phyloP scores from a whole-genome alignment of 2,113 vertebrate species.

The Scomber scombrus region DNA sequence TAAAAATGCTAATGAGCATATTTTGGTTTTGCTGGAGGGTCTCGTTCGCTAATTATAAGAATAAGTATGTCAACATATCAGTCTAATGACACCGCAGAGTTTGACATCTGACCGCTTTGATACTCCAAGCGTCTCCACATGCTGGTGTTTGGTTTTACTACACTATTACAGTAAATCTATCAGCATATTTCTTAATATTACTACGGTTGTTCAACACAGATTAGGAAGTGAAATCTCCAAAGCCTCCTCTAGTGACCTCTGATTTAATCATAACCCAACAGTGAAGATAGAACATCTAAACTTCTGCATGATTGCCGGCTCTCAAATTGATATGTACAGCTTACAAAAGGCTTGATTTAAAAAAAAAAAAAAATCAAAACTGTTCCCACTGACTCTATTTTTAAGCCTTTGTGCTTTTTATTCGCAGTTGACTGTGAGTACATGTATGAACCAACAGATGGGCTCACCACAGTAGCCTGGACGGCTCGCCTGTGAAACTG shows the following conservation, averaged over 20 bases:
- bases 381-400: slow-evolving; percentile 54
- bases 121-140: not conserved
- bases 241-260: not conserved
- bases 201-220: not conserved
- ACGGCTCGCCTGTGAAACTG: slow-evolving; percentile 45
- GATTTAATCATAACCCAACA: not conserved
- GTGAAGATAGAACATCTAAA: not conserved
- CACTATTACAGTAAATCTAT: too few relatives aligned
- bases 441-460: slow-evolving; percentile 50
- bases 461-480: slow-evolving; percentile 64
- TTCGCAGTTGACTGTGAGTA: slow-evolving; percentile 11
- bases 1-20: slow-evolving; percentile 37
- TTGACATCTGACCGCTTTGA: slow-evolving; percentile 2
- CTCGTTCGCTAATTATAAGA: not conserved
- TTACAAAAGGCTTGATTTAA: slow-evolving; percentile 2
- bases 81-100: slow-evolving; percentile 30
- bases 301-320: not conserved
- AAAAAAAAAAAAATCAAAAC: not conserved
- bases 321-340: slow-evolving; percentile 4
- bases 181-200: not conserved
- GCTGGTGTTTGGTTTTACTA: not conserved
- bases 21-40: not conserved
- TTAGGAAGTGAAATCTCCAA: not conserved
- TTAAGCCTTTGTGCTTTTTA: slow-evolving; percentile 40
- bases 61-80: slow-evolving; percentile 1